Evolutionary conservation across 1,140 invertebrate genomes (phyloP), one percentile per base, ranked within the genome.

Genomic region (Mizuhopecten yessoensis): DNA sequence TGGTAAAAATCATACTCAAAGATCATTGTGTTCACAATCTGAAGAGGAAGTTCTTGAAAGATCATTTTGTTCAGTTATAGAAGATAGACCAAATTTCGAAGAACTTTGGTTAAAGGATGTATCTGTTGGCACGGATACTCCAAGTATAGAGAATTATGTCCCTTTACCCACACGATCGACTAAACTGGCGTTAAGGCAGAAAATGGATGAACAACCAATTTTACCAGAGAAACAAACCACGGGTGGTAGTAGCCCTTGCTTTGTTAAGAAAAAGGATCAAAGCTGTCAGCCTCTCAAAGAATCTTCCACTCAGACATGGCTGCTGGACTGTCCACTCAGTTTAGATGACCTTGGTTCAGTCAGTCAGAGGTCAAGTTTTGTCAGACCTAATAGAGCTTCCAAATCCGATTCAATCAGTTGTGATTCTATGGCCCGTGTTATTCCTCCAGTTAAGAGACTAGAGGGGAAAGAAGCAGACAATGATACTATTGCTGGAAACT

Each of bases 231-330:
- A 49, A 2, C 45, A 49, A 20, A 20, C 2, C 45, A n/a, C n/a
- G n/a, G n/a, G 5, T 39, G 36, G 5, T 7, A 39, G 36, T 39
- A 39, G 13, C 36, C 36, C 5, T 39, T 39, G 5, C 36, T 7
- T 7, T 39, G 36, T 5, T 13, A 39, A 29, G 29, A 75, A 9
- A 5, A 75, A 75, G n/a, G 57, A 75, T 17, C 57, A 75, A 75
- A n/a, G 57, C n/a, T 75, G 57, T 29, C 57, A 75, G 57, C 57
- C 57, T 75, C 23, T 75, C 7, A 90, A 87, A 86, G 89, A 92
- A 15, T 88, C 87, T 39, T 89, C 91, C 9, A 90, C 91, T 33
- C 91, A 92, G n/a, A 92, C 91, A 11, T 92, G 89, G 89, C 57
- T 92, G 34, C 86, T 92, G 86, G 91, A 92, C 33, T 86, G 75